Evolutionary conservation across 2,888 invertebrate genomes (phyloP).

Genomic region (Smittia aterrima): DNA sequence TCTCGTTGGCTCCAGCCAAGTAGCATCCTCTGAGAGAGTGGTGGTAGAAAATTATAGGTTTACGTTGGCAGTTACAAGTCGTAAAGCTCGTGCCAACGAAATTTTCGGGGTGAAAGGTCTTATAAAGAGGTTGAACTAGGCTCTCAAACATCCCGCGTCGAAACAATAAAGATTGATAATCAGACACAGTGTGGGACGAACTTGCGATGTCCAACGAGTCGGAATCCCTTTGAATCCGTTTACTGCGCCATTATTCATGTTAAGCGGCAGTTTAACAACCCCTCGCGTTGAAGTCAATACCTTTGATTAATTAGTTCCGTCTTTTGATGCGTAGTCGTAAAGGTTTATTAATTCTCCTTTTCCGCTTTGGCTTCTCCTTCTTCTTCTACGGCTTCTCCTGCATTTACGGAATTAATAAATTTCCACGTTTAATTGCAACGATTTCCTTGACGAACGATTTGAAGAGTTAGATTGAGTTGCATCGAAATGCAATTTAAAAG

Average conservation of each 20-base stretch:
- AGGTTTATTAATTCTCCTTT: constrained; percentile 7
- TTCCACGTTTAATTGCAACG: background rate
- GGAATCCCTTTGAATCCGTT: background rate
- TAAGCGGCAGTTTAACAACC: background rate
- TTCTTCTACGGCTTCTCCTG: background rate
- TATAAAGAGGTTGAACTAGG: background rate
- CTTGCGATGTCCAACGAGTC: background rate
- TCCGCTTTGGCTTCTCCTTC: background rate
- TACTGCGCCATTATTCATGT: background rate
- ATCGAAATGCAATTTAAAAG: background rate
- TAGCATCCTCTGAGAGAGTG: too few species aligned
- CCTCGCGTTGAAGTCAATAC: background rate
- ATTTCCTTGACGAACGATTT: constrained; percentile 5
- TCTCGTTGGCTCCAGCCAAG: too few species aligned
- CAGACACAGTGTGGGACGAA: background rate
- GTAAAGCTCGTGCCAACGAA: too few species aligned
- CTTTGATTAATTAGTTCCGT: constrained; percentile 17
- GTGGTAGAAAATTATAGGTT: too few species aligned
- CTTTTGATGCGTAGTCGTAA: constrained; percentile 2
- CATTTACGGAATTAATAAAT: background rate
- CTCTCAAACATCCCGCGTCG: background rate
- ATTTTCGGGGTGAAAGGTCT: too few species aligned
- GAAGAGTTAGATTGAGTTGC: background rate
- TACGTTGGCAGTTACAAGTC: too few species aligned
- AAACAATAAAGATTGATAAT: background rate